Conservation (phyloP, 1,140 invertebrate species). For the Drosophila hydei region DNA sequence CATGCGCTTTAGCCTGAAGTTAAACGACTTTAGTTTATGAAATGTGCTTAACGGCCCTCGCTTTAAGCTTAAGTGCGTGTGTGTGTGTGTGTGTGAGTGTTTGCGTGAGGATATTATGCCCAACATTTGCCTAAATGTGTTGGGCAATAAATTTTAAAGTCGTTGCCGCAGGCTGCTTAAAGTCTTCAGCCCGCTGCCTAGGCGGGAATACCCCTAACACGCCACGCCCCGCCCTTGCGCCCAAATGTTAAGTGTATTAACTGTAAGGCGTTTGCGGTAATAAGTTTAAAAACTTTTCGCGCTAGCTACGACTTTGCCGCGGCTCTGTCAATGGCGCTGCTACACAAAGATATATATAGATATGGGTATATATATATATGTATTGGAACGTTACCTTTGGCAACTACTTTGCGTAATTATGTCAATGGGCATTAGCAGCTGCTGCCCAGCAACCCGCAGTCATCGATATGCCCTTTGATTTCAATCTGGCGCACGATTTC, state of each 20-base stretch:
- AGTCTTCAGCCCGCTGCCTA: slow-evolving; percentile 30
- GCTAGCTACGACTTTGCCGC: slow-evolving; percentile 23
- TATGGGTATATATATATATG: not conserved
- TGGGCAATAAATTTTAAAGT: slow-evolving; percentile 77
- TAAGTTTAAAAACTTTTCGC: slow-evolving; percentile 74
- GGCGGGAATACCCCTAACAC: not conserved
- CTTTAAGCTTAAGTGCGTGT: slow-evolving; percentile 2
- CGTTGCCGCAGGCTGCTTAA: slow-evolving; percentile 72
- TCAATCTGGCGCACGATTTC: no score
- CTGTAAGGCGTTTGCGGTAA: slow-evolving; percentile 60
- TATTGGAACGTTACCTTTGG: slow-evolving; percentile 14
- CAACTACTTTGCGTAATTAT: slow-evolving; percentile 81
- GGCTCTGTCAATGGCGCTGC: not conserved
- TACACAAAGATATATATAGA: not conserved
- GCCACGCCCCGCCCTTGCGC: not conserved
- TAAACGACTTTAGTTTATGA: not conserved
- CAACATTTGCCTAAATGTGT: slow-evolving; percentile 42
- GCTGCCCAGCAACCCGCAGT: slow-evolving; percentile 25
- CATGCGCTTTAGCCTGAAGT: not conserved
- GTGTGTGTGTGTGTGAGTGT: slow-evolving; percentile 5
- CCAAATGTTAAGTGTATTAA: slow-evolving; percentile 46
- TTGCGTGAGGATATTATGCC: slow-evolving; percentile 22
- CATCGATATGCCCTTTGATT: slow-evolving; percentile 74
- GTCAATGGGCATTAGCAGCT: slow-evolving; percentile 72
- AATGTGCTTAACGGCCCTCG: slow-evolving; percentile 7